These are phyloP conservation scores for Enteromius mattozi DNA, from an alignment of 2,797 vertebrate genomes.

Conservation along the genomic window DNA sequence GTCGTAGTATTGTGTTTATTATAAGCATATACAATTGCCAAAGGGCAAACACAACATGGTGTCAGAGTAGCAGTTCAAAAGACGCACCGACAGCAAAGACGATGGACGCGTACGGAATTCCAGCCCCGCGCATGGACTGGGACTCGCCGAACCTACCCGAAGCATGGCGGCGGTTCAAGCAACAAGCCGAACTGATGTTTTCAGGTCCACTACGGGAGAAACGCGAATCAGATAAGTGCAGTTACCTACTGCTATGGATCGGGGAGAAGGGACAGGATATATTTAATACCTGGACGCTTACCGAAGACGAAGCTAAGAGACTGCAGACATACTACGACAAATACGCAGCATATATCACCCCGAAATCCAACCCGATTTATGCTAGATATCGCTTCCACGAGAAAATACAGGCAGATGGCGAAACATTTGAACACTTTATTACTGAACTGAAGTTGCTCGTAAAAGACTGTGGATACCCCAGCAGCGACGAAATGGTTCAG, in stretches of 20 bases:
- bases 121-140: constrained; percentile 23
- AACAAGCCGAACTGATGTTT: constrained; percentile 38
- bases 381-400: not conserved
- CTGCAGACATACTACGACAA: constrained; percentile 20
- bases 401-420: not conserved
- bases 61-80: not conserved
- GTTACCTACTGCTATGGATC: constrained; percentile 30
- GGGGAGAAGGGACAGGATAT: constrained; percentile 27
- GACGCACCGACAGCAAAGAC: not conserved
- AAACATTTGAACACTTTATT: constrained; percentile 2
- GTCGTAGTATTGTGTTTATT: too few relatives aligned
- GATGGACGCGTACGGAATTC: not conserved
- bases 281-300: constrained; percentile 18
- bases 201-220: not conserved
- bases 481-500: not conserved
- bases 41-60: constrained; percentile 26
- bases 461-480: not conserved
- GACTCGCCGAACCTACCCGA: not conserved
- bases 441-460: constrained; percentile 1
- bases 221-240: constrained; percentile 29
- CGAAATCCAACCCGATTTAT: not conserved
- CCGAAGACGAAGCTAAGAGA: not conserved
- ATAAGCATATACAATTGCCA: not conserved
- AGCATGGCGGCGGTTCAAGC: constrained; percentile 15
- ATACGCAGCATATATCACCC: constrained; percentile 3